Evolutionary conservation across 2,888 invertebrate species (phyloP), one percentile per base, ranked within the genome.

Genomic region (Harpalus rufipes): DNA sequence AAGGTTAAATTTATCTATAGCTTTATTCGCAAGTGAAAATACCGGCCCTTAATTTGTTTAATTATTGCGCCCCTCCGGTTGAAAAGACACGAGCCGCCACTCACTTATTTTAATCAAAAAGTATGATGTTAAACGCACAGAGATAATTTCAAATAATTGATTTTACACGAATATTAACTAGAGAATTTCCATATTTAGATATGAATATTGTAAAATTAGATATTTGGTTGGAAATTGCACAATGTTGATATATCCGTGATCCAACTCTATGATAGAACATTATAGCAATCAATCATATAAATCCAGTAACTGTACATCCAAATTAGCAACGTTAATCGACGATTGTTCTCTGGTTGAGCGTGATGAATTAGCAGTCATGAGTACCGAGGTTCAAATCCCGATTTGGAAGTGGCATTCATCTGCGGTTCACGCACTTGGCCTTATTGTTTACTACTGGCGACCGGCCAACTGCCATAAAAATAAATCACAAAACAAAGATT

Each of bases 401-500:
- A 58, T 81, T 81, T 81, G 81, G 81, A 44, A 21, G 39, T 72
- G 68, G 39, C 72, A 68, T 81, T 81, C 51, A 81, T 81, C 81
- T 72, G 81, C 68, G 81, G 81, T 32, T 51, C 81, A 81, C 39
- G 59, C 39, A 63, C 65, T 51, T 41, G 41, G 76, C 56, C 63
- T 84, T 84, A 84, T 84, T 84, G 84, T 76, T 84, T 61, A 78
- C 78, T 78, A 51, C 78, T 84, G 84, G 84, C 84, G 51, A 32
- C 14, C 51, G 14, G 61, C 84, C 84, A 84, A 84, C 44, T 6
- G 10, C 84, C 84, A 84, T 84, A 84, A 84, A 78, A 76, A 78
- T 84, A 84, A 84, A 84, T 84, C 84, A 84, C 63, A 39, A 78
- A 65, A 84, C 84, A 84, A 84, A 84, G 84, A 84, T 84, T 84